Evolutionary conservation across 2,113 vertebrate genomes (phyloP), one percentile per base, ranked within the genome.

Genomic region (Bettongia penicillata): DNA sequence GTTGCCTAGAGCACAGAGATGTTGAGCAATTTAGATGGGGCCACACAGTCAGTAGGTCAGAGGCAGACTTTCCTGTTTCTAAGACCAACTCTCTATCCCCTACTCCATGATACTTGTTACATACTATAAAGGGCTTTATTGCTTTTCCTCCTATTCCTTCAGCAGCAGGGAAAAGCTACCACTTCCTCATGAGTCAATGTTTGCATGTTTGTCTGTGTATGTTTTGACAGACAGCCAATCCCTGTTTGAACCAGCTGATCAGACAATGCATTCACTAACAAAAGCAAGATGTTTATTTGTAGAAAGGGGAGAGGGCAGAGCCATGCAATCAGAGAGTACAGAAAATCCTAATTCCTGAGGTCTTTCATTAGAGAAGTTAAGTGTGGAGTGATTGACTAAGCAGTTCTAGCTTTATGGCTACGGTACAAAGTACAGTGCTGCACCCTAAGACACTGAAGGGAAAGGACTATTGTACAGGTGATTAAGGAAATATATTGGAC

Each of bases 271-370:
- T 43, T 84, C 37, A 84, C 68, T 84, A 57, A 77, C 93, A 94
- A 89, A 53, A 93, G 93, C 53, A 95, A 95, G 92, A 93, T 89
- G 89, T 37, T 50, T 90, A 7, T 3, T 43, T 95, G 92, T 94
- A 90, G 68, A 89, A 91, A 47, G 1, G 7, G 55, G 43, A 24
- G 10, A 0, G 25, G 37, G 2, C 0, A 2, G 19, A 55, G 43
- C 68, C 55, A 8, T 12, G 3, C 0, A 68, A 61, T 49, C 28
- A 24, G 52, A 53, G 94, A 49, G 61, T 28, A 50, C 8, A n/a
- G 49, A n/a, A 28, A 95, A 89, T 12, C 50, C 91, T 1, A 0
- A 10, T 50, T 84, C 19, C 68, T 84, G n/a, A 43, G 3, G n/a
- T 84, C 68, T 84, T 84, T 43, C 94, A 51, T 49, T 53, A 37